Conservation (phyloP, 30 jellyfish, hydroid and myxozoan species). For the Haliclystus octoradiatus region DNA sequence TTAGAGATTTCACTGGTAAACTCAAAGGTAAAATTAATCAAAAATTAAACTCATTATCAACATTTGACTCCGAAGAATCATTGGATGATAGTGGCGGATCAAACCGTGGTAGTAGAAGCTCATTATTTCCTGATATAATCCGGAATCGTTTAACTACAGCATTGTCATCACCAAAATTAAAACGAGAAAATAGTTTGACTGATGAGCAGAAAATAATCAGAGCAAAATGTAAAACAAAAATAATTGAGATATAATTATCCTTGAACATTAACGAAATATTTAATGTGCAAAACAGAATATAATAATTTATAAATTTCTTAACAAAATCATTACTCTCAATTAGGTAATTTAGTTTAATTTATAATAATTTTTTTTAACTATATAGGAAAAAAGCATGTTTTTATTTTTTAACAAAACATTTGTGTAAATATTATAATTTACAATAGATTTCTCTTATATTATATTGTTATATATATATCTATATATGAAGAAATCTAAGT, state of each 20-base stretch:
- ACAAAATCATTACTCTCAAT: too few relatives aligned
- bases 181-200: constrained; percentile 17
- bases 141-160: constrained; percentile 21
- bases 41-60: constrained; percentile 3
- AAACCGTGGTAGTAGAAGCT: constrained; percentile 9
- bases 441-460: too few relatives aligned
- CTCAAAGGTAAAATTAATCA: constrained; percentile 39
- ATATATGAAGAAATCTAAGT: too few relatives aligned
- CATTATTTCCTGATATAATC: constrained; percentile 35
- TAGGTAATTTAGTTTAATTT: too few relatives aligned
- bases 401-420: too few relatives aligned
- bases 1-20: constrained; percentile 35
- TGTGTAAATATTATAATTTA: too few relatives aligned
- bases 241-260: constrained; percentile 46
- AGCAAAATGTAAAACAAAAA: constrained; percentile 53
- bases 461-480: too few relatives aligned
- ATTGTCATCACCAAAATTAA: constrained; percentile 7
- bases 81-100: constrained; percentile 6
- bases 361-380: too few relatives aligned
- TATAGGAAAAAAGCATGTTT: too few relatives aligned
- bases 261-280: too few relatives aligned
- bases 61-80: background rate
- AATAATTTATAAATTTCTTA: too few relatives aligned
- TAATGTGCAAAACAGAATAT: too few relatives aligned
- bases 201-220: constrained; percentile 61